Base-by-base conservation (phyloP, 2,113 vertebrate species). In the Microtus montanus region DNA sequence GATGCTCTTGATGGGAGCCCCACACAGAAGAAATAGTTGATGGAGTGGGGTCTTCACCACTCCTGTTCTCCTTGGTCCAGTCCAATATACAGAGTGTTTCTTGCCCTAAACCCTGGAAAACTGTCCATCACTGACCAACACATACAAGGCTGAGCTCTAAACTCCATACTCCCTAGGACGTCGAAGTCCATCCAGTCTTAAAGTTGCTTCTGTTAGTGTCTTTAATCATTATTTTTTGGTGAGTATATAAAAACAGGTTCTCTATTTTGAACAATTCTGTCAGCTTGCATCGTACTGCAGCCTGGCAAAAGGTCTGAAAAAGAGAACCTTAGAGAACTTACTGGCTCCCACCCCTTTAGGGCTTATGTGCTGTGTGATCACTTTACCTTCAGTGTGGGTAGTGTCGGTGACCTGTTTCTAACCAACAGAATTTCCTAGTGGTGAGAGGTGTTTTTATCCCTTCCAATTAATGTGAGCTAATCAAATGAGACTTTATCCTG, bases 351-450 rank as follows among this genome's bases (percentile, higher is more conserved):
- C 17, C 2, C 28, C n/a, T 35, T 0, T 74, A 38, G 68, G 80
- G 12, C 54, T 82, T n/a, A 41, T 54, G 26, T 28, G 28, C 15
- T 38, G 30, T 82, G 1, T 71, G 35, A 58, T 66, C 20, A 13
- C 22, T 68, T 95, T 20, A 58, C 63, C n/a, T 63, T 35, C 20
- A n/a, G 13, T 47, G 7, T 89, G 68, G n/a, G 24, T 15, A n/a
- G 26, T 33, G 35, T 47, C 47, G 30, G 15, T 61, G 38, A 54
- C 52, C 95, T 84, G 13, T 9, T 92, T 94, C 64, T 94, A 86
- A 78, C 41, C 1, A 28, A n/a, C 14, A 58, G 10, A 94, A 70
- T 93, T 33, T 87, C 61, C 2, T 83, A 61, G 54, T 87, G 14
- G 19, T 63, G 49, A 91, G 54, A 30, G 14, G 6, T 1, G 7